These are phyloP conservation scores for Rhynchotus rufescens DNA, from an alignment of 2,797 vertebrate species.

Conservation along the genomic window DNA sequence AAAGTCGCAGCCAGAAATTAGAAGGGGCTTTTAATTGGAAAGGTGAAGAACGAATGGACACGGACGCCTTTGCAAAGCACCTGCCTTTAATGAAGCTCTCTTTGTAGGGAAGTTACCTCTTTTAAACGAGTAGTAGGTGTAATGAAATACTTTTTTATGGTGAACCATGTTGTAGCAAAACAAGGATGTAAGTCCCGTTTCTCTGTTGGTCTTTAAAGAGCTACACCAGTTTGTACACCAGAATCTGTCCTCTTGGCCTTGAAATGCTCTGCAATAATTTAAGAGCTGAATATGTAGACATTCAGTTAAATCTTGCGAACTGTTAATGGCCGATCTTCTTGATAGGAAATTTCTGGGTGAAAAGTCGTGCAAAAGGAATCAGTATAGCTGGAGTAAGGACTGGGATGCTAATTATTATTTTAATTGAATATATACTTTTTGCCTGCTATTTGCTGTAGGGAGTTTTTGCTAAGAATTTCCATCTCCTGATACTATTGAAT, in stretches of 20 bases:
- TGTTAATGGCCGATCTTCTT: background rate
- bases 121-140: background rate
- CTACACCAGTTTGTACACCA: background rate
- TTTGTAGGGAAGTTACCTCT: background rate
- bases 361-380: background rate
- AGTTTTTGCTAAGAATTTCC: background rate
- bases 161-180: background rate
- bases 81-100: conserved; percentile 23
- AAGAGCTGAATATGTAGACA: background rate
- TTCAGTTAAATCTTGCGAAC: background rate
- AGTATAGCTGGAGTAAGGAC: background rate
- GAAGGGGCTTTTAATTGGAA: conserved; percentile 25
- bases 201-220: background rate
- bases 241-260: background rate
- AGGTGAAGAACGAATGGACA: background rate
- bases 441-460: background rate
- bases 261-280: background rate
- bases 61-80: conserved; percentile 3
- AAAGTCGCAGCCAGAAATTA: background rate
- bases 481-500: background rate
- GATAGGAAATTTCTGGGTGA: background rate
- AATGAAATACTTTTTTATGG: background rate
- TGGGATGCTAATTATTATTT: background rate
- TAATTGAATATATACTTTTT: background rate
- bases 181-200: background rate